Percentiles rank a stretch among this genome's conserved stretches.
phyloP scores from a whole-genome alignment of 1,140 invertebrate genomes.

The Lineus longissimus region DNA sequence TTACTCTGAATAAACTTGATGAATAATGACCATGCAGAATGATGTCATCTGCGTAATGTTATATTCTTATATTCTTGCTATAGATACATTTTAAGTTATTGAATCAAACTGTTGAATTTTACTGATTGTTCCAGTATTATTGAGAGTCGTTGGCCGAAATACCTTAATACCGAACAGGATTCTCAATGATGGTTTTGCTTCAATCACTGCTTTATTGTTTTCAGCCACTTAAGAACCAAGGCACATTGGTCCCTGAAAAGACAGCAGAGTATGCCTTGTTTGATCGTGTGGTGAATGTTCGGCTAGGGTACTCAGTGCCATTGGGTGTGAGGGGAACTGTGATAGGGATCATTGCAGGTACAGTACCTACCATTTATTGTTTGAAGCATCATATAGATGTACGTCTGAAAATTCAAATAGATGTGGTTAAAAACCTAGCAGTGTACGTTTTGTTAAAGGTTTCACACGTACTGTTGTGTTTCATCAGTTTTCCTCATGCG shows the following conservation, averaged over 20 bases:
- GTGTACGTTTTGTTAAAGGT: constrained; percentile 3
- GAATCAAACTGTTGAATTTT: no score
- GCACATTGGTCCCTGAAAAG: constrained; percentile 61
- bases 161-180: no score
- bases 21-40: no score
- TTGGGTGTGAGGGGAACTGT: constrained; percentile 78
- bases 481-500: no score
- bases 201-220: constrained; percentile 11
- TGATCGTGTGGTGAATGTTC: constrained; percentile 78
- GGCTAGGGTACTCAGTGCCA: constrained; percentile 71
- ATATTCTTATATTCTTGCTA: no score
- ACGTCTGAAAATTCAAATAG: not conserved
- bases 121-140: no score
- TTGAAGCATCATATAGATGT: no score
- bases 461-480: constrained; percentile 1
- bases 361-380: not conserved
- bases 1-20: no score
- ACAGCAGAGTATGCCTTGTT: constrained; percentile 66
- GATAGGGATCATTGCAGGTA: constrained; percentile 59
- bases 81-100: no score
- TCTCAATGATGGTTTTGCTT: not conserved
- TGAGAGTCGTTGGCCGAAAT: no score
- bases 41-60: no score
- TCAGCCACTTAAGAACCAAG: constrained; percentile 39
- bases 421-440: not conserved